Evolutionary conservation across 2,113 vertebrate genomes (phyloP), one percentile per base, ranked within the genome.

Genomic region (Aleadryas rufinucha): DNA sequence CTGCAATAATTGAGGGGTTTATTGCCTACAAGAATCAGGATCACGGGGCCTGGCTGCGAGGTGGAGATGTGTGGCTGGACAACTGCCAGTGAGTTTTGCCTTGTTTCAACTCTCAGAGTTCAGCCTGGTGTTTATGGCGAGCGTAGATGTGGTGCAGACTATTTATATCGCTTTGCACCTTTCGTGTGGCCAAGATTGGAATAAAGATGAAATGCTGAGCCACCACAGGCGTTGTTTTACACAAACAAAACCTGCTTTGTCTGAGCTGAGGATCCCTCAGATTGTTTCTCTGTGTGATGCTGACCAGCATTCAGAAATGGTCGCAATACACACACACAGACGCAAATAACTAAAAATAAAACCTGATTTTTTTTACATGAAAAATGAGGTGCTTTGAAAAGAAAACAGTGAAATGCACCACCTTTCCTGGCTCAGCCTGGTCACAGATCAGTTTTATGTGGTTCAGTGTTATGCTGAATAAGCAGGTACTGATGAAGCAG

Each of bases 11-110:
- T 84, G 97, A 98, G 30, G 97, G 92, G 93, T 99, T 99, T 69
- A 98, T 98, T 8, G 99, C 99, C 89, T 99, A 99, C 95, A 99
- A 99, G 98, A 99, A 99, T 97, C 99, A 99, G 97, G 99, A 99
- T 89, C 99, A 99, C 0, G 99, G 99, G 39, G 99, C 99, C 84
- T 99, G 99, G 99, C 98, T 99, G 89, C 98, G 99, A n/a, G 99
- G 99, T 72, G 99, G 99, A 76, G 99, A 99, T 22, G 98, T 99
- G 83, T 99, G 99, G 99, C 96, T 99, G 97, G 99, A 99, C 50
- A 95, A 98, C 98, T 99, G 99, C 98, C 98, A 99, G 99, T 99
- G 96, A 99, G 99, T 98, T 65, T 92, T 92, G 93, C 91, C 95
- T 96, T 91, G 66, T 92, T 95, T 97, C 96, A 97, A 95, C 92